These are phyloP conservation scores for Acrobeloides nanus DNA, from an alignment of 2,888 invertebrate genomes.

Conservation along the genomic window DNA sequence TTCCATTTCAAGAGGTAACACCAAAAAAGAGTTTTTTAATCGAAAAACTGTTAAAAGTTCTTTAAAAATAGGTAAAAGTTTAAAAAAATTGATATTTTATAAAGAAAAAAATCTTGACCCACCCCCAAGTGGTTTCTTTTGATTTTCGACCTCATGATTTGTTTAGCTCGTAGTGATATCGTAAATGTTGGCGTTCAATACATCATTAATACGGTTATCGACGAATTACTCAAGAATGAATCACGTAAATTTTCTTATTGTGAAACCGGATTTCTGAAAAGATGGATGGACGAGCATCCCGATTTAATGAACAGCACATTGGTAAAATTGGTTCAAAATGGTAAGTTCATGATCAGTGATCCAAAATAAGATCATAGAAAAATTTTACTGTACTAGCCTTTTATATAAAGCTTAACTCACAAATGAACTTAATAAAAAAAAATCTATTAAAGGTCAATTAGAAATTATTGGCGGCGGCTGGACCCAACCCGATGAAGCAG, in stretches of 20 bases:
- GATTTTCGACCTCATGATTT: not conserved
- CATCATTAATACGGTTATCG: conserved; percentile 50
- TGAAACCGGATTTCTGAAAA: conserved; percentile 50
- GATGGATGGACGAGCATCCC: conserved; percentile 43
- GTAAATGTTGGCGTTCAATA: conserved; percentile 48
- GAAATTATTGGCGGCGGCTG: conserved; percentile 57
- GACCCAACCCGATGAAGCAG: conserved; percentile 62
- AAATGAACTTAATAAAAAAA: too few relatives aligned
- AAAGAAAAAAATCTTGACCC: too few relatives aligned
- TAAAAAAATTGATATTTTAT: conserved; percentile 8
- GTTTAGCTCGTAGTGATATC: too few relatives aligned
- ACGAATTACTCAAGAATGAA: conserved; percentile 38
- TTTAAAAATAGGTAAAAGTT: too few relatives aligned
- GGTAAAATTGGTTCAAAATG: conserved; percentile 42
- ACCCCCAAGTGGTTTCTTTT: not conserved
- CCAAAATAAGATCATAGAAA: too few relatives aligned
- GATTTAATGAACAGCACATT: conserved; percentile 31
- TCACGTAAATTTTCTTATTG: not conserved
- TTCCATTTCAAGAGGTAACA: too few relatives aligned
- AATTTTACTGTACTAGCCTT: too few relatives aligned
- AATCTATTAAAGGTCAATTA: conserved; percentile 45
- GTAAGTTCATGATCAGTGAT: conserved; percentile 13
- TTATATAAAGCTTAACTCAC: too few relatives aligned
- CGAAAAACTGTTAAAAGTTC: too few relatives aligned
- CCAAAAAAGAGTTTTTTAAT: too few relatives aligned